Base-by-base conservation (phyloP, 2,888 invertebrate genomes). In the Leucania comma region DNA sequence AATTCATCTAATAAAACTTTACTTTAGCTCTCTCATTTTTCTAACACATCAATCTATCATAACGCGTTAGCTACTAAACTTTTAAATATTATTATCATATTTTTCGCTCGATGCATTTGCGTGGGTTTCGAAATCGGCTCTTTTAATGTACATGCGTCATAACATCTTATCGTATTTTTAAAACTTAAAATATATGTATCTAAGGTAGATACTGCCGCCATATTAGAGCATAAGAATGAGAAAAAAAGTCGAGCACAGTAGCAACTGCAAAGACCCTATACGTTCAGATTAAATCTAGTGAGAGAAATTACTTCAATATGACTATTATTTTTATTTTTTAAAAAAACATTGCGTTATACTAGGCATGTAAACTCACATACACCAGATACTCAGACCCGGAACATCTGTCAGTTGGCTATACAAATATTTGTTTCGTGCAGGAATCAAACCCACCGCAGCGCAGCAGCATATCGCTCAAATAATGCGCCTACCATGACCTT, bases 111-210 rank as follows among this genome's bases (percentile, higher is more conserved):
- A 46, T 51, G 12, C 22, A 35, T 35, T 48, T 1, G 50, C 24
- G 73, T 75, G 68, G 75, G 73, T 35, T 56, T 56, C 4, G 20
- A 17, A 32, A 42, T 46, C 35, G 22, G 8, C 14, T 50, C 54
- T 35, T 10, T 54, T 48, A 38, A 12, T 54, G 32, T 17, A 56
- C 42, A 20, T 42, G 42, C 75, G 67, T 75, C 59, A 75, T 72
- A 32, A 20, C 12, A 24, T 57, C 20, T 22, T 46, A 10, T n/a
- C 32, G 24, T 5, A 48, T 59, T 38, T 67, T 38, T n/a, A 48
- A 53, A 38, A 6, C 17, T 42, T 6, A 42, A 42, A 42, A 42
- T 42, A 42, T 42, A 5, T 17, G 5, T 42, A 0, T 42, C 42
- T 42, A 14, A 17, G 4, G 42, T 42, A 42, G 42, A 42, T 42